phyloP scores from a whole-genome alignment of 2,113 vertebrate genomes.

The Camelus dromedarius region DNA sequence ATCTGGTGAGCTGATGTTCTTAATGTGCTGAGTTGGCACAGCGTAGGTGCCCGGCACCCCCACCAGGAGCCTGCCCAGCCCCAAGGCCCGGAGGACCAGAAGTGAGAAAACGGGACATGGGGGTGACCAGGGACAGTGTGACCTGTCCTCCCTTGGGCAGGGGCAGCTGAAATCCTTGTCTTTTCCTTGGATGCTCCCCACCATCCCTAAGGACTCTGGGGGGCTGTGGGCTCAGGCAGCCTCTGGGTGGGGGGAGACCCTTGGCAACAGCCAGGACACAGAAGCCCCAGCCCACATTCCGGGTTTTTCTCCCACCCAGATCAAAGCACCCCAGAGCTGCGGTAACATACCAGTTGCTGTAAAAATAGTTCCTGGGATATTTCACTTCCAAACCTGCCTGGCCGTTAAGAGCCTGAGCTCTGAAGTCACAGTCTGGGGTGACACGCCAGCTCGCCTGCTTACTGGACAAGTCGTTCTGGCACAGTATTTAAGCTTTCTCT shows the following conservation, averaged over 20 bases:
- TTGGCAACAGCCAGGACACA: not conserved
- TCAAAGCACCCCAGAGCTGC: slow-evolving; percentile 56
- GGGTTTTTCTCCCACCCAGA: not conserved
- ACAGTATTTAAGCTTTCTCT: not conserved
- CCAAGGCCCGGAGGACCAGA: not conserved
- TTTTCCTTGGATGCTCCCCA: not conserved
- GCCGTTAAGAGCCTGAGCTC: not conserved
- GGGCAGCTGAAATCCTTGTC: rapidly evolving
- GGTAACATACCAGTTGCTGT: slow-evolving; percentile 28
- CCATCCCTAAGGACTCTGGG: too few relatives aligned
- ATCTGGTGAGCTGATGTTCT: too few relatives aligned
- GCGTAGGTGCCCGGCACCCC: rapidly evolving
- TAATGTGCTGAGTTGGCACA: rapidly evolving
- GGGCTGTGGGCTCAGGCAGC: not conserved
- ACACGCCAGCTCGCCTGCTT: not conserved
- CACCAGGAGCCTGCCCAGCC: not conserved
- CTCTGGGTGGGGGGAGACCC: not conserved
- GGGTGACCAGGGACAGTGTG: too few relatives aligned
- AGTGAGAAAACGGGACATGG: rapidly evolving
- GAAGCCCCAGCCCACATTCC: not conserved
- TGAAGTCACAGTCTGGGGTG: rapidly evolving
- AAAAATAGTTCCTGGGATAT: slow-evolving; percentile 35
- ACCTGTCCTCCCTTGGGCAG: rapidly evolving
- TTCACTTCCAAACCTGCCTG: not conserved
- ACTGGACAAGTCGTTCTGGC: not conserved